Base-by-base conservation (phyloP, 2,797 vertebrate species). In the Hapalemur alaotrensis region DNA sequence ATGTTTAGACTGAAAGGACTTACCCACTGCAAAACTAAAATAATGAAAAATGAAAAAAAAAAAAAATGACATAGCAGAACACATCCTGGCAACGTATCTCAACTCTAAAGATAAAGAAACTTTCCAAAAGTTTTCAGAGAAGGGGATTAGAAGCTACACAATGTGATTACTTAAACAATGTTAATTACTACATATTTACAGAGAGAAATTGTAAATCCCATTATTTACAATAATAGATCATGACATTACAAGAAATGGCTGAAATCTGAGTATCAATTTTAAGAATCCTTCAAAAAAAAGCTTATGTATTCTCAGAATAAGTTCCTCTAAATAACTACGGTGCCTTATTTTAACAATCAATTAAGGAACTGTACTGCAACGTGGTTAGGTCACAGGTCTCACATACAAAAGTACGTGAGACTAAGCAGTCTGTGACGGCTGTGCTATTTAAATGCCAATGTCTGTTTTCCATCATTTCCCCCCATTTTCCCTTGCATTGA, bases 241-340 rank as follows among this genome's bases (percentile, higher is more conserved):
- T 57, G 48, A 95, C 73, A 92, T 54, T 95, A 0, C 14, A 97
- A 92, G 54, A 82, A 85, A 90, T 46, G 78, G 38, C 30, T 97
- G 38, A 94, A 96, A 75, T 82, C 30, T 72, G 32, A 20, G 32
- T 61, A 91, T 67, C 75, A 52, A 23, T 61, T 91, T 89, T 72
- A 79, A 95, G 52, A 80, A 87, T 69, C 25, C 18, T 75, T 59
- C 43, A 43, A 4, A 70, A 65, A 88, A 95, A 95, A 72, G 14
- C 6, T 88, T 46, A 73, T 2, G 87, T 23, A 89, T 7, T 30
- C 25, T 93, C 63, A 63, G 88, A 96, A 59, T 4, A 67, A 35
- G 35, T 89, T 85, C 90, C 90, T 92, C 85, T 86, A 73, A 80
- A 63, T 46, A 83, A 87, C n/a, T 13, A 38, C 25, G 22, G 32